Conservation (phyloP, 2,888 invertebrate species). For the Ypsolopha scabrella region DNA sequence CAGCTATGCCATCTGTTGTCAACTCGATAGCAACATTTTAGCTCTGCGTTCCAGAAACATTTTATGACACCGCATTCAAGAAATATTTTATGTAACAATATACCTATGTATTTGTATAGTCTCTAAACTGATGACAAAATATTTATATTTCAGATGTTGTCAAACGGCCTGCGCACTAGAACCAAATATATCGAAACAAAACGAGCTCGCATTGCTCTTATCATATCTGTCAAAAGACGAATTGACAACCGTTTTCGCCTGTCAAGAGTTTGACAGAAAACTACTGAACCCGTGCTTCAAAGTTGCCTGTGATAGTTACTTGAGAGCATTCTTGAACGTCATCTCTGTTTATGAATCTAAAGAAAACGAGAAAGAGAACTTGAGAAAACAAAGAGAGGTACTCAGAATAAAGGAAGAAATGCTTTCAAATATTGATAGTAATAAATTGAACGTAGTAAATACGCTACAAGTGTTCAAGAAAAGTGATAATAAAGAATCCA, state of each 20-base stretch:
- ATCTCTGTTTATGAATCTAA: slow-evolving; percentile 40
- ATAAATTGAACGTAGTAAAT: slow-evolving; percentile 51
- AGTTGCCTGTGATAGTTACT: slow-evolving; percentile 57
- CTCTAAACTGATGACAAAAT: no score
- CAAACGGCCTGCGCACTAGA: slow-evolving; percentile 26
- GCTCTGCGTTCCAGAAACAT: no score
- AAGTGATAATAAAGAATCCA: slow-evolving; percentile 52
- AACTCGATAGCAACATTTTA: no score
- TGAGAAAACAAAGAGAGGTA: slow-evolving; percentile 34
- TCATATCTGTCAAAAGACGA: slow-evolving; percentile 43
- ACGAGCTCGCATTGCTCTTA: slow-evolving; percentile 40
- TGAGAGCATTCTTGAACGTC: slow-evolving; percentile 43
- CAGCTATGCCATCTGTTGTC: no score
- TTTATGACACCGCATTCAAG: no score
- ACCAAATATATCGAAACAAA: slow-evolving; percentile 38
- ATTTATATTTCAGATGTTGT: slow-evolving; percentile 40
- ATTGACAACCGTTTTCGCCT: slow-evolving; percentile 53
- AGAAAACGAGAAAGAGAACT: slow-evolving; percentile 41
- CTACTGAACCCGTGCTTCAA: slow-evolving; percentile 62
- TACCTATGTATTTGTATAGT: no score
- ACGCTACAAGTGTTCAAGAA: slow-evolving; percentile 55
- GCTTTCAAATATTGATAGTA: slow-evolving; percentile 51
- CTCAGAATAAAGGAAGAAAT: slow-evolving; percentile 37
- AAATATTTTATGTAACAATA: no score
- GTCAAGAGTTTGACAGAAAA: slow-evolving; percentile 61